Conservation (phyloP, 2,113 vertebrate genomes). For the Lynx canadensis region DNA sequence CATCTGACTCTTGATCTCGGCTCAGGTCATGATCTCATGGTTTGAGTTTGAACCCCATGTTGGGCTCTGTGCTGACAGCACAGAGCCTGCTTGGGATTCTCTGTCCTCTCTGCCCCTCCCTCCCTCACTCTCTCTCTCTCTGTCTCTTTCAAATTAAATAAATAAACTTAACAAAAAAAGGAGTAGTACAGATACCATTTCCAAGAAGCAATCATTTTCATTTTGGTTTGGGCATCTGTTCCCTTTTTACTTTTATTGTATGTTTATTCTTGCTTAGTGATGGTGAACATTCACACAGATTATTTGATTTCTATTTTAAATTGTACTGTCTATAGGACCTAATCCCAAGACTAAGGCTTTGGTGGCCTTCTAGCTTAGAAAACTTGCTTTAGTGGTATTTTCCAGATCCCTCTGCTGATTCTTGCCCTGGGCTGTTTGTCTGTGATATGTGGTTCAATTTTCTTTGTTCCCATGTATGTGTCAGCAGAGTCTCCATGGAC, state of each 20-base stretch:
- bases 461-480: background rate
- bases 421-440: background rate
- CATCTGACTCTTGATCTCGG: no score
- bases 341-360: background rate
- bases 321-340: background rate
- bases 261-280: background rate
- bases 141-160: no score
- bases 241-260: background rate
- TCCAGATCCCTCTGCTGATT: background rate
- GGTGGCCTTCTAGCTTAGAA: background rate
- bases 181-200: background rate
- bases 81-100: no score
- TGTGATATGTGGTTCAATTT: constrained; percentile 43
- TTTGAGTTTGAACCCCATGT: no score
- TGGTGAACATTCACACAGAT: background rate
- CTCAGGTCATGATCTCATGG: no score
- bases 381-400: background rate
- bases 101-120: no score
- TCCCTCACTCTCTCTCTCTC: no score
- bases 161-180: background rate
- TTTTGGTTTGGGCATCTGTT: background rate
- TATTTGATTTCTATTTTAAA: constrained; percentile 40
- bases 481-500: background rate
- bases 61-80: no score
- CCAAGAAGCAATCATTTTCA: background rate